Base-by-base conservation (phyloP, 2,797 vertebrate species). In the Brachyrhaphis roseni region DNA sequence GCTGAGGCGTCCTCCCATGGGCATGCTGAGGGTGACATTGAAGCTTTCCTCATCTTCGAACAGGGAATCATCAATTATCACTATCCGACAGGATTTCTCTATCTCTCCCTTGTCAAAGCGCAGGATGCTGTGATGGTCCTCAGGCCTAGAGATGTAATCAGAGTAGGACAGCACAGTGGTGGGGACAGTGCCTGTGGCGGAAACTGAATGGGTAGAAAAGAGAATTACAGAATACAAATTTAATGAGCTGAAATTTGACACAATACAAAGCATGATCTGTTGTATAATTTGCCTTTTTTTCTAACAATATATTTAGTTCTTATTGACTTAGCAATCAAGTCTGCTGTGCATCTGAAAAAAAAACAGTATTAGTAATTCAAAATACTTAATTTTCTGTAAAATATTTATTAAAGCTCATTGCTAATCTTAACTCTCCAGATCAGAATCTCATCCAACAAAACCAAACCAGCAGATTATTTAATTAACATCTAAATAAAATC, bases 1-100 rank as follows among this genome's bases (percentile, higher is more conserved):
- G 53, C 97, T 97, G 51, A 99, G 93, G 46, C 95, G 96, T 70
- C 98, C 98, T 0, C 98, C 97, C 97, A 98, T 97, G 0, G 98
- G 96, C 96, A 97, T 96, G 92, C 97, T 97, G 90, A 99, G 95
- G 70, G 96, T 94, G 82, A 99, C 94, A 51, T 96, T 97, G 93
- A 99, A 99, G 55, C 93, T 96, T 80, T 99, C 98, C 88, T 97
- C 95, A 3, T 96, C 95, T 82, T 99, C 98, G 6, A 97, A 97
- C 84, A 99, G 88, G 7, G 98, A 99, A 89, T 99, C 98, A 7
- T 99, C 98, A 53, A 99, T 99, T 82, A 99, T 91, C 53, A 98
- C 89, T 0, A 99, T 82, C 0, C 97, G 96, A 83, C 98, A 99
- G 59, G 81, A 82, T 83, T 97, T 97, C 92, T 99, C 97, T 1